Evolutionary conservation across 1,140 invertebrate species (phyloP), one percentile per base, ranked within the genome.

Genomic region (Stegodyphus mimosarum): DNA sequence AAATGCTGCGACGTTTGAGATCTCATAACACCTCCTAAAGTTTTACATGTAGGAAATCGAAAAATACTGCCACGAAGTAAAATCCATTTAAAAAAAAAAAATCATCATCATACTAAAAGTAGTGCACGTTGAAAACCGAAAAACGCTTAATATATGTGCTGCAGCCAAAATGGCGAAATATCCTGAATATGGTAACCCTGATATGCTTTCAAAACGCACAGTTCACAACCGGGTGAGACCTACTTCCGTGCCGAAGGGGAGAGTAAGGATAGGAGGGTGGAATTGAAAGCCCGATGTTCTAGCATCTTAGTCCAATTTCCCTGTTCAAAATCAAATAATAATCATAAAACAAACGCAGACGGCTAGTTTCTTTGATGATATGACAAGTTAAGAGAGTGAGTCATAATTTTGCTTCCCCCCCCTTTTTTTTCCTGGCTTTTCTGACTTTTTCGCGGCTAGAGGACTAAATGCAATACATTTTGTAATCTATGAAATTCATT

Each of bases 211-310:
- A 48, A 71, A 71, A 11, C 13, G n/a, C 55, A 17, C 81, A 75
- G 81, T 84, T 84, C 81, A 75, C 81, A 84, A 76, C 81, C 81
- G 81, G 81, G 81, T 75, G 81, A 84, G 81, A 84, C 81, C 81
- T 84, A 84, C 81, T 84, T 84, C 81, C 81, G 81, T 49, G 73
- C n/a, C 7, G 66, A 84, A 50, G 81, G 81, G 73, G 71, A 63
- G 70, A 73, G 53, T 10, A 52, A 64, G 81, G 81, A 84, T 67
- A 55, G 18, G 69, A 72, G 67, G n/a, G 76, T 69, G 66, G 18
- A 55, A 73, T 66, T 60, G 17, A n/a, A 67, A 7, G n/a, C 64
- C 7, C 7, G 64, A 67, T 15, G 15, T 5, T 48, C 13, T 18
- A 33, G 67, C 70, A 33, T 33, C 33, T 3, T 33, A 73, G 55